Evolutionary conservation across 2,113 vertebrate genomes (phyloP).

Genomic region (Cepphus grylle): DNA sequence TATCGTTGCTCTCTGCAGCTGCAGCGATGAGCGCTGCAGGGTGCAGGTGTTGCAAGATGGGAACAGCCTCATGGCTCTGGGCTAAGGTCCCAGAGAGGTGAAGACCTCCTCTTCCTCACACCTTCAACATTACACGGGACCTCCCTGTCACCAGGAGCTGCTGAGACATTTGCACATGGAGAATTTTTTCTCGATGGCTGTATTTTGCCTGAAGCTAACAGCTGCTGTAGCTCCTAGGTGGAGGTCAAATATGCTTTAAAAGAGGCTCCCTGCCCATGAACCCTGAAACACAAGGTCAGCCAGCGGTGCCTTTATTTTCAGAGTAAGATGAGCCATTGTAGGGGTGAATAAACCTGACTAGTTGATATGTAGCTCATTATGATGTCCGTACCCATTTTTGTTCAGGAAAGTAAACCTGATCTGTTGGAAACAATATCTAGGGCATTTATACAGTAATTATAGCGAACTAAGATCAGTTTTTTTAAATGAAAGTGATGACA

Average conservation of each 20-base stretch:
- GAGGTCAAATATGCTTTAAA: background rate
- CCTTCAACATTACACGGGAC: background rate
- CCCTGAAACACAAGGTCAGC: conserved; percentile 52
- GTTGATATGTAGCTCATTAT: conserved; percentile 27
- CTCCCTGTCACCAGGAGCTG: background rate
- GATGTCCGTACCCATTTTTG: conserved; percentile 46
- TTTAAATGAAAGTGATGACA: conserved; percentile 59
- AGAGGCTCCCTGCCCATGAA: background rate
- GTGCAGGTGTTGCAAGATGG: background rate
- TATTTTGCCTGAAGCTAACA: background rate
- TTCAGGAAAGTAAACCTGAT: conserved; percentile 59
- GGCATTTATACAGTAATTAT: conserved; percentile 62
- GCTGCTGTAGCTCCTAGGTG: background rate
- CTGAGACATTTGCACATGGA: background rate
- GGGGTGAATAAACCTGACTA: conserved; percentile 44
- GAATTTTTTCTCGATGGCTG: background rate
- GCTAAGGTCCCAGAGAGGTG: background rate
- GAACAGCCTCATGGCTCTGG: background rate
- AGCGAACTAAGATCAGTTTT: conserved; percentile 26
- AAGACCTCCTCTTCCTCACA: background rate
- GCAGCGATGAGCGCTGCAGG: background rate
- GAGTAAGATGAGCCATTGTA: conserved; percentile 53
- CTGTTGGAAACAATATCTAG: conserved; percentile 56
- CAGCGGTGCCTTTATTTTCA: conserved; percentile 21
- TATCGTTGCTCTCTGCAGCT: background rate